phyloP scores from a whole-genome alignment of 1,140 invertebrate species.

The Achatina immaculata region DNA sequence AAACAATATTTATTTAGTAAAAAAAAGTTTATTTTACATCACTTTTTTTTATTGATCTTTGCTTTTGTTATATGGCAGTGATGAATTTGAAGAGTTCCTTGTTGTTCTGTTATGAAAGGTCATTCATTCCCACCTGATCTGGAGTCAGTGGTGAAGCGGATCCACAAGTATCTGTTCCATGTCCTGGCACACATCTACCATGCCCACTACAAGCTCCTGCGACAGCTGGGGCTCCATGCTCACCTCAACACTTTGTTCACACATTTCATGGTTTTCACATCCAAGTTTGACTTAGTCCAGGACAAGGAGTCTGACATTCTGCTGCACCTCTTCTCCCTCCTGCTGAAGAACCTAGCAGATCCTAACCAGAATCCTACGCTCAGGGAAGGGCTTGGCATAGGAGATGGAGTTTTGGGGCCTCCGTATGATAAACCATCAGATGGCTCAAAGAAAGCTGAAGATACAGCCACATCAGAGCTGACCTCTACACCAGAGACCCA shows the following conservation, averaged over 20 bases:
- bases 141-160: slow-evolving; percentile 94
- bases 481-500: neutral
- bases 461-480: neutral
- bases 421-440: neutral
- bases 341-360: slow-evolving; percentile 61
- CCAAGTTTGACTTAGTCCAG: slow-evolving; percentile 85
- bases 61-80: too few species aligned
- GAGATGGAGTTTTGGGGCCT: slow-evolving; percentile 1
- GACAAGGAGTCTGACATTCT: slow-evolving; percentile 96
- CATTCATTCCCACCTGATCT: slow-evolving; percentile 95
- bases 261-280: slow-evolving; percentile 91
- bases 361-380: slow-evolving; percentile 56
- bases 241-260: slow-evolving; percentile 97
- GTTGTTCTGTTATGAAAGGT: slow-evolving; percentile 74
- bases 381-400: slow-evolving; percentile 32
- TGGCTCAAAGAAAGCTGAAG: neutral
- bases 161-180: slow-evolving; percentile 95
- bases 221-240: slow-evolving; percentile 87
- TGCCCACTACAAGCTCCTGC: slow-evolving; percentile 95
- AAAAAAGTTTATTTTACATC: too few species aligned
- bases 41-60: too few species aligned
- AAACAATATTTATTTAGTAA: too few species aligned
- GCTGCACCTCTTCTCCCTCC: slow-evolving; percentile 72
- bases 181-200: slow-evolving; percentile 98
- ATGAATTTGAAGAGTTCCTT: neutral